Evolutionary conservation across 2,888 invertebrate species (phyloP).

Genomic region (Timema cristinae): DNA sequence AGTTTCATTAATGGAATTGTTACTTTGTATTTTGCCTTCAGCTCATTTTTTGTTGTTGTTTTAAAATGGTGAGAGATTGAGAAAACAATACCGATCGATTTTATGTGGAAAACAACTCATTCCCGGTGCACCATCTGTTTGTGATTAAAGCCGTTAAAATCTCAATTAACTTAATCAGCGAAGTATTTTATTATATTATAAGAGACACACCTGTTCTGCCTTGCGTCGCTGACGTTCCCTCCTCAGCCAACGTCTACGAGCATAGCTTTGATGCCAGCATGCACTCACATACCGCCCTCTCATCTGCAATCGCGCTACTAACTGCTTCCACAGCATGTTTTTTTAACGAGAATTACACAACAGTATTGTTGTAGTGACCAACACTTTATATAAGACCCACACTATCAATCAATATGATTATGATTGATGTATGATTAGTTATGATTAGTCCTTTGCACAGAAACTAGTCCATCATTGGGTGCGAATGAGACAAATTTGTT

Average conservation of each 20-base stretch:
- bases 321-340: conserved; percentile 20
- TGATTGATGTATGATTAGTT: too few species aligned
- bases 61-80: too few species aligned
- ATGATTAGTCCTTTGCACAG: too few species aligned
- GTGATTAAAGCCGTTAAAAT: neutral
- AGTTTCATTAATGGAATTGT: too few species aligned
- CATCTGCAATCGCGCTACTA: conserved; percentile 22
- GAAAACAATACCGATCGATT: too few species aligned
- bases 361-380: too few species aligned
- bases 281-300: conserved; percentile 22
- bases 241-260: conserved; percentile 31
- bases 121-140: neutral
- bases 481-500: too few species aligned
- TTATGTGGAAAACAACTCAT: too few species aligned
- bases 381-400: too few species aligned
- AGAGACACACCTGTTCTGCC: conserved; percentile 25
- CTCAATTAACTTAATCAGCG: neutral
- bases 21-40: neutral
- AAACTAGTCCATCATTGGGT: too few species aligned
- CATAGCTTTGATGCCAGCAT: conserved; percentile 29
- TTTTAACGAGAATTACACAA: too few species aligned
- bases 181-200: neutral
- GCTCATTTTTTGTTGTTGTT: neutral
- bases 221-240: conserved; percentile 28
- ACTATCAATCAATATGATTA: too few species aligned